Evolutionary conservation across 1,140 invertebrate species (phyloP), one percentile per base, ranked within the genome.

Genomic region (Limonius californicus): DNA sequence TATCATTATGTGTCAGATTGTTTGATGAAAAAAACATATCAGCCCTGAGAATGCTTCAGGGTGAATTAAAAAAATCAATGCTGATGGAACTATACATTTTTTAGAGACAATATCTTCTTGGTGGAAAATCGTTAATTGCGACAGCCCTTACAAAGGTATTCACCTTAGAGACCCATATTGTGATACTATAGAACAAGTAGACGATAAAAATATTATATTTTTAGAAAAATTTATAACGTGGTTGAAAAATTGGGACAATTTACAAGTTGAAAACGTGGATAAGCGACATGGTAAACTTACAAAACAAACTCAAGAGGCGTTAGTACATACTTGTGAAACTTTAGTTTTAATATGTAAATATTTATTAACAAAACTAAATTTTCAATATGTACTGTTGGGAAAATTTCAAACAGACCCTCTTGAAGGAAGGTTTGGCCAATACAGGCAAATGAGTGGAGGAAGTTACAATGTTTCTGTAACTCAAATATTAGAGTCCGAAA

Each of bases 351-450:
- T 55, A 19, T 30, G 2, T 4, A 39, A 23, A 3, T 9, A 55
- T 16, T 55, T 23, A 2, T 18, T 55, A 39, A n/a, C 14, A 6
- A 15, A 53, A 11, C 18, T 59, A 27, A 55, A 63, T 11, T 59
- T 35, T 14, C 4, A 30, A n/a, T 63, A 63, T 21, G 45, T 63
- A 6, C 50, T 66, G 12, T 54, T 56, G 14, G 57, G 59, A 39
- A 63, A 62, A 61, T 57, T 59, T 56, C 65, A 66, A 54, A 63
- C 56, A 16, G 62, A 66, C 39, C n/a, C n/a, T n/a, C n/a, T n/a
- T n/a, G 65, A 66, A 43, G 23, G 15, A 2, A 3, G 61, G 1
- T 66, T 66, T 54, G 65, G 65, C 0, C n/a, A 45, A 18, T 66
- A 66, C 35, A 19, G 61, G 2, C 16, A 18, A 11, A 50, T 63